Evolutionary conservation across 1,140 invertebrate species (phyloP), one percentile per base, ranked within the genome.

Genomic region (Papilio helenus): DNA sequence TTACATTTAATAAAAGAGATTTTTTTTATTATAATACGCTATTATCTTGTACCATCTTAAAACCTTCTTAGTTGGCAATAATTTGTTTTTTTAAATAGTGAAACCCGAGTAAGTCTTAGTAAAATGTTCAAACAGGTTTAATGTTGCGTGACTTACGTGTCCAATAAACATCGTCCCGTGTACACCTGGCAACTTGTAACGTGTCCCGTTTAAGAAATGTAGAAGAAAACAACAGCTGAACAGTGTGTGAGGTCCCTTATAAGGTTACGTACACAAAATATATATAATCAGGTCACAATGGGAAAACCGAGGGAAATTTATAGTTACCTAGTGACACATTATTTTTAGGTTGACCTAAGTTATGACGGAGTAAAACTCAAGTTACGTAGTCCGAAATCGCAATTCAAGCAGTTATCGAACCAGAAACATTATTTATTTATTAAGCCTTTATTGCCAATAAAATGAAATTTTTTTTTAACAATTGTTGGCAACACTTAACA

Each of bases 161-260:
- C 71, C 71, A 72, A n/a, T 72, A 23, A 72, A 72, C 68, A 39
- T n/a, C 26, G 34, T 39, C 65, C n/a, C 68, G 23, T 72, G 18
- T 44, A 72, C 71, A 72, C 42, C 71, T 72, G 71, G 34, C 34
- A 72, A 72, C 34, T 72, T 44, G 18, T 44, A 44, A n/a, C 71
- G 71, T 20, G n/a, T 72, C 34, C 68, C 34, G 34, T 72, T 72
- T 42, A 44, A 72, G 34, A 20, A 72, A 8, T 44, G 9, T 42
- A 72, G 14, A 72, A 72, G 20, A 42, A 42, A n/a, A 72, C 26
- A 65, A 65, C 12, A 34, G 3, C 12, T 68, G 26, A 29, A 20
- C 34, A 39, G 34, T 72, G 71, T n/a, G 39, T 72, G 71, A 20
- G 71, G 42, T 72, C 71, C 39, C 5, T 42, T 72, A 3, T 34